Evolutionary conservation across 2,888 invertebrate genomes (phyloP).

Genomic region (Thereva nobilitata): DNA sequence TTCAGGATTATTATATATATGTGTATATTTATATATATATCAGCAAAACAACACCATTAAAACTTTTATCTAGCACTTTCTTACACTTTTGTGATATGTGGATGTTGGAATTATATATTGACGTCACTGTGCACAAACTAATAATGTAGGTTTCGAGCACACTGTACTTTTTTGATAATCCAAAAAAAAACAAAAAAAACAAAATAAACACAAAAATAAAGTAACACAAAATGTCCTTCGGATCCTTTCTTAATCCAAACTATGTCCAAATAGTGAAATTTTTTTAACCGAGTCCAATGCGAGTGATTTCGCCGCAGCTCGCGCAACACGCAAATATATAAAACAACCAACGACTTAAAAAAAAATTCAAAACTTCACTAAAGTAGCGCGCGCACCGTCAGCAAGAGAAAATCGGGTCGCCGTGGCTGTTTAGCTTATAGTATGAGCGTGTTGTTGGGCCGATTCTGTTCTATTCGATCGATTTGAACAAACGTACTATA

Average conservation of each 20-base stretch:
- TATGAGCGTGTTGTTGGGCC: too few species aligned
- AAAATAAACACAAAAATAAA: neutral
- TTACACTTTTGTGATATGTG: too few species aligned
- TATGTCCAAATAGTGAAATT: neutral
- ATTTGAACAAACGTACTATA: too few species aligned
- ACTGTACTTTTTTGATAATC: too few species aligned
- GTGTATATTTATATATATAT: too few species aligned
- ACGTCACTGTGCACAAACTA: too few species aligned
- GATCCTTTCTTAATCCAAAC: neutral
- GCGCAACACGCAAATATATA: conserved; percentile 25
- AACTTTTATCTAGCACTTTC: too few species aligned
- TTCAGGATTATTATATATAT: too few species aligned
- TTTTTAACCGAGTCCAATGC: conserved; percentile 4
- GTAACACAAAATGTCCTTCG: neutral
- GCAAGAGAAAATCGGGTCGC: conserved; percentile 36
- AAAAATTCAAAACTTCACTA: conserved; percentile 9
- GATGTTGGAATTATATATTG: too few species aligned
- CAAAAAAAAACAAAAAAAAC: neutral
- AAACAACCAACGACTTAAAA: neutral
- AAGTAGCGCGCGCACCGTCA: conserved; percentile 36
- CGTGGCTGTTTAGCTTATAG: neutral
- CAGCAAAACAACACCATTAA: too few species aligned
- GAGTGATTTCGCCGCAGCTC: conserved; percentile 7
- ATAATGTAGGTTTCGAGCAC: too few species aligned
- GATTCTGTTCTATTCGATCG: too few species aligned